Percentiles rank a stretch among this genome's conserved stretches.
phyloP scores from a whole-genome alignment of 2,888 invertebrate species.

The Athalia circularis region DNA sequence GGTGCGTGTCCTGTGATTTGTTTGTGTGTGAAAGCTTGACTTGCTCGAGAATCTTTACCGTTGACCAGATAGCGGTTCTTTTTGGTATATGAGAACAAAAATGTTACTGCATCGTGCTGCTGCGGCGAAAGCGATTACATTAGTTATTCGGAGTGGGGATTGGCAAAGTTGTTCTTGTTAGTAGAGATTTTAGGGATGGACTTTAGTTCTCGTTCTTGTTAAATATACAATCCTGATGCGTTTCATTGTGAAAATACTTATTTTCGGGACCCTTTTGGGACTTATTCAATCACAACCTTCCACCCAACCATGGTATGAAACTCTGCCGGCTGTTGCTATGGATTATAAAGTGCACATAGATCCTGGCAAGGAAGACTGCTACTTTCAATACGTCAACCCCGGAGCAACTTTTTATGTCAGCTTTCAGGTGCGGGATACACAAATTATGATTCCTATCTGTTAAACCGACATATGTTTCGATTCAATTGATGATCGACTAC shows the following conservation, averaged over 20 bases:
- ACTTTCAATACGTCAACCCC: constrained; percentile 93
- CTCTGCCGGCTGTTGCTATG: constrained; percentile 93
- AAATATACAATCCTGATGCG: constrained; percentile 52
- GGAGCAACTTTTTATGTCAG: constrained; percentile 96
- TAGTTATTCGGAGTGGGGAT: constrained; percentile 18
- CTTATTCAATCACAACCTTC: constrained; percentile 66
- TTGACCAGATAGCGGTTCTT: constrained; percentile 36
- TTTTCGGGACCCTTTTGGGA: constrained; percentile 53
- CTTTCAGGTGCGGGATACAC: constrained; percentile 83
- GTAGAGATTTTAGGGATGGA: neutral
- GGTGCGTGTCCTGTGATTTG: neutral
- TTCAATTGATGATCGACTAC: neutral
- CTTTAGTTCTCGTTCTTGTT: neutral
- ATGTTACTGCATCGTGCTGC: constrained; percentile 26
- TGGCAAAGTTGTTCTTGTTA: neutral
- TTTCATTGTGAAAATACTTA: constrained; percentile 54
- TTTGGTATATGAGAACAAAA: constrained; percentile 1
- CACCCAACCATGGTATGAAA: constrained; percentile 88
- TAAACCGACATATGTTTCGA: neutral
- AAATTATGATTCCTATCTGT: neutral
- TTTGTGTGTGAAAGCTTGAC: neutral
- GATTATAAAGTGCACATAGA: constrained; percentile 97
- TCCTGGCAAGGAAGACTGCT: constrained; percentile 96
- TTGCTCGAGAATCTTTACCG: constrained; percentile 10
- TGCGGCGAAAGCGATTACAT: constrained; percentile 23